These are phyloP conservation scores for Corythornis madagascariensis DNA, from an alignment of 2,113 vertebrate species.

Conservation along the genomic window DNA sequence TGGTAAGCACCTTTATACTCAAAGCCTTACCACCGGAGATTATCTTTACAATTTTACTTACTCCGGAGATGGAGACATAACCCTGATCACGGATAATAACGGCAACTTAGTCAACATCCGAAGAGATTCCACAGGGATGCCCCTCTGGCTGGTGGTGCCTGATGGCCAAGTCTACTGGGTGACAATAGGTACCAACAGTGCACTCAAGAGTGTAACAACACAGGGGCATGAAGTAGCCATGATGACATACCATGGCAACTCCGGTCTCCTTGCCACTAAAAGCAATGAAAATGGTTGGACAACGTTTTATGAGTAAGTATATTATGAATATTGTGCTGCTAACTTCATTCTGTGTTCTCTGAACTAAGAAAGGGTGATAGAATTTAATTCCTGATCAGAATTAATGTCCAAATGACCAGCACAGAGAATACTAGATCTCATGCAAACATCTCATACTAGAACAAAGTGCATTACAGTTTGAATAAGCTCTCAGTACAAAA, in stretches of 20 bases:
- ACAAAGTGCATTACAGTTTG: neutral
- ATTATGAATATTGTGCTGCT: neutral
- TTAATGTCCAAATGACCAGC: neutral
- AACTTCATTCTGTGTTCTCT: neutral
- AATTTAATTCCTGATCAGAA: neutral
- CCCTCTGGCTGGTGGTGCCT: constrained; percentile 92
- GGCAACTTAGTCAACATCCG: constrained; percentile 88
- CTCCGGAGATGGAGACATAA: constrained; percentile 87
- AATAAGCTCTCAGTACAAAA: neutral
- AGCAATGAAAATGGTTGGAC: constrained; percentile 98
- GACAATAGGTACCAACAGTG: constrained; percentile 95
- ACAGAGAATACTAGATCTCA: neutral
- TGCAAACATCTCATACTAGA: neutral
- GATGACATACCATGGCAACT: constrained; percentile 97
- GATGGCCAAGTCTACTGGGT: constrained; percentile 97
- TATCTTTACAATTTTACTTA: constrained; percentile 96
- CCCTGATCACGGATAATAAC: constrained; percentile 90
- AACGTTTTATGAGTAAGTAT: constrained; percentile 97
- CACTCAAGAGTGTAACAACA: constrained; percentile 89
- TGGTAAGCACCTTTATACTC: constrained; percentile 93
- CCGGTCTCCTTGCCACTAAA: constrained; percentile 94
- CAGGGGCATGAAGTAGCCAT: constrained; percentile 92
- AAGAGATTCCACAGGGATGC: constrained; percentile 92
- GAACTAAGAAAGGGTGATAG: neutral
- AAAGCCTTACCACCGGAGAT: constrained; percentile 95